Base-by-base conservation (phyloP, 2,797 vertebrate genomes). In the Centropyge bicolor region DNA sequence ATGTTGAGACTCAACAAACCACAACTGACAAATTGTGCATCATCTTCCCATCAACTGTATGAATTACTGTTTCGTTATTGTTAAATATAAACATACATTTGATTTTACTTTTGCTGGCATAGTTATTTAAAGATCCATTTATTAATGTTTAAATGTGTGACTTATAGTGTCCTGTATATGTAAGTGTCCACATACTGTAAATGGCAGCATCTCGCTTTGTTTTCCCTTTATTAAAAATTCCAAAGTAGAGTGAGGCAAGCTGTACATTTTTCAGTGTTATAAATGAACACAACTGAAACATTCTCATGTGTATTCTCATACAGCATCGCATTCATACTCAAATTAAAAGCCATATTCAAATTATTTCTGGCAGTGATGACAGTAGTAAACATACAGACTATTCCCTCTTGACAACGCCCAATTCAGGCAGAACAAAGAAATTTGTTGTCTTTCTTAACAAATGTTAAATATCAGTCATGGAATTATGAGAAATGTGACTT, bases 171-270 rank as follows among this genome's bases (percentile, higher is more conserved):
- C 6, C 20, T 5, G 10, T 6, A 20, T n/a, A 43, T 56, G 6
- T n/a, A 43, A 36, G n/a, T 66, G 22, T 6, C 12, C 13, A 22
- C n/a, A 36, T 12, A 49, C 12, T 12, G 16, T 24, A 49, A 35
- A n/a, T 24, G 19, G 11, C 22, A 60, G 20, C 43, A 10, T 7
- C 14, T 31, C 45, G 27, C 14, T 51, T 61, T 19, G 3, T 66
- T 69, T 63, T 12, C 11, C 8, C 10, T 86, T 83, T 86, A 80
- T 86, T 85, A 65, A 16, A 76, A 64, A 70, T 59, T 10, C 8
- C 38, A 31, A 48, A 65, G 0, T 56, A 1, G 10, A 65, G 0
- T 24, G 22, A 35, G 27, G 1, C 36, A 56, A 38, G 48, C 5
- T 61, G 16, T 12, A 8, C 2, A 31, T 14, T 6, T 17, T 65